Base-by-base conservation (phyloP, 2,888 invertebrate species). In the Axea sp. region DNA sequence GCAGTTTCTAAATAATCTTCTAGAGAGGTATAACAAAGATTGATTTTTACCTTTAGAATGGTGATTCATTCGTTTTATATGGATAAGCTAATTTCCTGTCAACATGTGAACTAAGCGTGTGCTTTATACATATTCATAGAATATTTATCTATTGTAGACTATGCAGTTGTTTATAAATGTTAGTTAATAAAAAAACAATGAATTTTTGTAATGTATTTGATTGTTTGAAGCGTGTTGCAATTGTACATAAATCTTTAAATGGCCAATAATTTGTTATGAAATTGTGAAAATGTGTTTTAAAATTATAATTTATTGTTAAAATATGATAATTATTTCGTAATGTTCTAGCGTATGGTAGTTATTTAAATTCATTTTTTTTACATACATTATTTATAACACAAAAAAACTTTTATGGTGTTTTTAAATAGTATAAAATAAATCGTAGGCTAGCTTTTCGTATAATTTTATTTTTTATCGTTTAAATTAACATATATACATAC, bases 41-140 rank as follows among this genome's bases (percentile, higher is more conserved):
- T 69, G 69, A 69, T 69, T 72, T 72, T 64, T 59, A 51, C 24
- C 60, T 51, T 49, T 47, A 14, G 33, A 33, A 14, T 15, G 33
- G 39, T 64, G 62, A 62, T 71, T 71, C 69, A 71, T 64, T 12
- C 57, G 47, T 49, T 62, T 53, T 71, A 39, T 71, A 64, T 49
- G 49, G 28, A 35, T 41, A 60, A 64, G 49, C 49, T 71, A 71
- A 62, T 71, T 71, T 64, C 64, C 49, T 71, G 62, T 64, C 64
- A 51, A 64, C 71, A 47, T 71, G 71, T 64, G 62, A 62, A 57
- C 57, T 47, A 33, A 57, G 49, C 57, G 35, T 43, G 47, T 49
- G 49, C 55, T 64, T 55, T 72, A 64, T 64, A 64, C 41, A 57
- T 64, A 72, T 72, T 65, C 72, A 59, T 72, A 39, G 45, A 24